phyloP scores from a whole-genome alignment of 2,113 vertebrate species.

The Bos javanicus region DNA sequence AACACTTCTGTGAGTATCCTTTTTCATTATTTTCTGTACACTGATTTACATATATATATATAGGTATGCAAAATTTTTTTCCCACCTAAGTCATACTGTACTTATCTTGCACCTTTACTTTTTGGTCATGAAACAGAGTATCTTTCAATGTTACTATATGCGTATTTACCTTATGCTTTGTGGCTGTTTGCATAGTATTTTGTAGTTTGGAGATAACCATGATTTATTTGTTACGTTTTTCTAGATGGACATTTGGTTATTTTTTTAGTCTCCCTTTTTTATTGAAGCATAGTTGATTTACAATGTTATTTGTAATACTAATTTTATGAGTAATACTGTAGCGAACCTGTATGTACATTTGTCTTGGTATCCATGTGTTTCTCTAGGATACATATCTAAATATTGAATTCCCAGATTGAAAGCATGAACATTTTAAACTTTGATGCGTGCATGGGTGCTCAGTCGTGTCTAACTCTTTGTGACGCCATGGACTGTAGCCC shows the following conservation, averaged over 20 bases:
- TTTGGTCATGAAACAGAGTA: background rate
- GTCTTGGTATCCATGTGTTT: background rate
- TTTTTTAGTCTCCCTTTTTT: background rate
- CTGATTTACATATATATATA: background rate
- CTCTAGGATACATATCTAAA: background rate
- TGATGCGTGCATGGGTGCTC: background rate
- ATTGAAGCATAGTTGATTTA: background rate
- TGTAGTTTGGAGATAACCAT: background rate
- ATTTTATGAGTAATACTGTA: background rate
- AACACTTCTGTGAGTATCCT: background rate
- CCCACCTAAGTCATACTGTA: background rate
- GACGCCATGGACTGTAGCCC: background rate
- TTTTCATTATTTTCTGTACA: background rate
- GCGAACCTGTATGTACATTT: background rate
- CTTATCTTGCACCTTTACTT: background rate
- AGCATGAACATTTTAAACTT: background rate
- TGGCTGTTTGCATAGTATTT: background rate
- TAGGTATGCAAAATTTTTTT: background rate
- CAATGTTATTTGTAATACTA: background rate
- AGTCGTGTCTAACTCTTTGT: background rate
- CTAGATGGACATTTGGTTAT: background rate
- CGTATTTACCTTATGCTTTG: background rate
- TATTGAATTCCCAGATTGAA: background rate
- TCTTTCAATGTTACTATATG: background rate
- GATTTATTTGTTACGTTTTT: constrained; percentile 8